phyloP scores from a whole-genome alignment of 1,140 invertebrate genomes.

The Drosophila parvula region DNA sequence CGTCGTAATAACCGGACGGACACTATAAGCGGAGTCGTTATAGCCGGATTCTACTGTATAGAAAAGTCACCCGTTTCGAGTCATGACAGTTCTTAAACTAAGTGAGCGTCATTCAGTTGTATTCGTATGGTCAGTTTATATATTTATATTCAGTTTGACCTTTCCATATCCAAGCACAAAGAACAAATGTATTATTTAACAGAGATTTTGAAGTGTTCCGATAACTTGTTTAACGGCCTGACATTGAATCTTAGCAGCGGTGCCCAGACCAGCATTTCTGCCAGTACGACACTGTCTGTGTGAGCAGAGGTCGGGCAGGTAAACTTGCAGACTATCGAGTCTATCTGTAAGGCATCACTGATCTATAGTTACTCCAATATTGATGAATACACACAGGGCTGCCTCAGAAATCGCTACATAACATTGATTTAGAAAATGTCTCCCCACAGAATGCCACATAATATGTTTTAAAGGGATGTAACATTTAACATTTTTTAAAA shows the following conservation, averaged over 20 bases:
- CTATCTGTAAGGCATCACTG: too few species aligned
- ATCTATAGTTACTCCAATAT: neutral
- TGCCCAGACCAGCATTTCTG: too few species aligned
- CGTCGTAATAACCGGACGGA: too few species aligned
- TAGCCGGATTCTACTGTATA: too few species aligned
- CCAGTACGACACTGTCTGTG: too few species aligned
- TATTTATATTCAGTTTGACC: neutral
- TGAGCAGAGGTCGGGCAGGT: too few species aligned
- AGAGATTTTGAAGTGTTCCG: neutral
- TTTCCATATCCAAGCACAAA: conserved; percentile 1
- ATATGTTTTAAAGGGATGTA: neutral
- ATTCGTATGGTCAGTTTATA: too few species aligned
- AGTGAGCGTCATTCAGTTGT: neutral
- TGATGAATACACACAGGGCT: neutral
- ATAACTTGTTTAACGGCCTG: too few species aligned
- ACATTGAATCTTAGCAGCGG: neutral
- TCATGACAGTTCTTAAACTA: neutral
- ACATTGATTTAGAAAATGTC: too few species aligned
- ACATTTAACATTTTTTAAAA: neutral
- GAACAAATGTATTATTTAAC: conserved; percentile 2
- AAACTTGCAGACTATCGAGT: too few species aligned
- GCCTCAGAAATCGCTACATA: neutral
- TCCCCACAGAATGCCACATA: neutral
- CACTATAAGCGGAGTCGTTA: too few species aligned
- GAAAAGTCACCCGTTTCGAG: too few species aligned